Percentiles rank a stretch among this genome's conserved stretches.
These are phyloP conservation scores for Micoletzkya japonica DNA, from an alignment of 2,888 invertebrate genomes.

Conservation along the genomic window DNA sequence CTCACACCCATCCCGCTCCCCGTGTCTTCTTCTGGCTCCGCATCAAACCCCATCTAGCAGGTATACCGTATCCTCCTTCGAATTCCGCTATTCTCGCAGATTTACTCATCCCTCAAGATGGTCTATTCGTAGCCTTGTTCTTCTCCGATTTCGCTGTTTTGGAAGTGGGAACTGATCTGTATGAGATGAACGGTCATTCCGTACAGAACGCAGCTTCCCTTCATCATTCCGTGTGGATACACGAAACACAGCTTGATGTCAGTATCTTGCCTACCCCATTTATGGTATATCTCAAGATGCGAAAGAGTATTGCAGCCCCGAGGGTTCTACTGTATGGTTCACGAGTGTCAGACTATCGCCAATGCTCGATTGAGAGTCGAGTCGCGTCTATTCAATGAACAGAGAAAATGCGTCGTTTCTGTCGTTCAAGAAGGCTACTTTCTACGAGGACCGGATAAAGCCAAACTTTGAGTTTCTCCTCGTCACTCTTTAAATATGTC, in stretches of 20 bases:
- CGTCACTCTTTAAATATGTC: no score
- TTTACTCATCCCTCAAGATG: no score
- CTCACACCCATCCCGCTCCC: no score
- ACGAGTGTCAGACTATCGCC: not conserved
- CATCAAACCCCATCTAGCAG: no score
- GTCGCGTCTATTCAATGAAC: not conserved
- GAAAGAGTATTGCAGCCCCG: slow-evolving; percentile 1
- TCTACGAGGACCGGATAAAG: not conserved
- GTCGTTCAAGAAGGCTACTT: slow-evolving; percentile 20
- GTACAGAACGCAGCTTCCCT: not conserved
- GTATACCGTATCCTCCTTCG: no score
- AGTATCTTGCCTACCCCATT: not conserved
- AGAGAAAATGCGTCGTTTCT: slow-evolving; percentile 13
- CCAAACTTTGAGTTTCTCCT: no score
- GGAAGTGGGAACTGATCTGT: no score
- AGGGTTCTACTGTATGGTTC: not conserved
- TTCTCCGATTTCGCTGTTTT: no score
- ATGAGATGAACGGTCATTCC: no score
- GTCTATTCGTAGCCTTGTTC: no score
- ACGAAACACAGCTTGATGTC: slow-evolving; percentile 12
- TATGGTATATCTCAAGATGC: not conserved
- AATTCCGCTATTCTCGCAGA: no score
- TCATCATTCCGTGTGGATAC: slow-evolving; percentile 23
- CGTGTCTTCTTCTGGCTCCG: no score
- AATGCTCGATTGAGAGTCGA: not conserved